Evolutionary conservation across 2,797 vertebrate species (phyloP).

Genomic region (Centroberyx gerrardi): DNA sequence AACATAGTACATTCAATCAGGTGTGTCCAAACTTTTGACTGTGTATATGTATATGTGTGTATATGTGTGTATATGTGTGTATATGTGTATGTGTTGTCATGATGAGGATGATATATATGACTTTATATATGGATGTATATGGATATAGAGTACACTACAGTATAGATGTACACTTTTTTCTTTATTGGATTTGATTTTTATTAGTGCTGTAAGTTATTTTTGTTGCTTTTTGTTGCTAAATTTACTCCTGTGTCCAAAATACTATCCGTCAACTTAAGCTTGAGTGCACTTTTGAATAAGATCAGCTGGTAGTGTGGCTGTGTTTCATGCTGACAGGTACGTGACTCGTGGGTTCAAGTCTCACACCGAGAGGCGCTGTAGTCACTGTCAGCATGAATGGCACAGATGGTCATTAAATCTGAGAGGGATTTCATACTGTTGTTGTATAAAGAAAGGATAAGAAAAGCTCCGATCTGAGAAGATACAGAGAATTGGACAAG

Average conservation of each 20-base stretch:
- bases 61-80: too few relatives aligned
- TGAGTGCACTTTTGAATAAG: neutral
- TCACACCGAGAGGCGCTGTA: neutral
- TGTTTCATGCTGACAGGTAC: slow-evolving; percentile 16
- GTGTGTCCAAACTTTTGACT: too few relatives aligned
- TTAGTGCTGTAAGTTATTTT: too few relatives aligned
- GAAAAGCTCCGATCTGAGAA: neutral
- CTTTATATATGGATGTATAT: too few relatives aligned
- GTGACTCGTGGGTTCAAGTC: neutral
- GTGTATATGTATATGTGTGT: too few relatives aligned
- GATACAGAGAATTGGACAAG: neutral
- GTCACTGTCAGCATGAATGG: neutral
- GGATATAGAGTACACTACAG: too few relatives aligned
- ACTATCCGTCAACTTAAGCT: neutral
- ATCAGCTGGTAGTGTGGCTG: slow-evolving; percentile 19
- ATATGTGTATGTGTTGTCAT: too few relatives aligned
- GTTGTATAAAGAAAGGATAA: neutral
- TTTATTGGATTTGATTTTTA: neutral
- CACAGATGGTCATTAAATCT: slow-evolving; percentile 4
- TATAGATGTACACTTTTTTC: neutral
- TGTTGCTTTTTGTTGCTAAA: neutral
- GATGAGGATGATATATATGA: too few relatives aligned
- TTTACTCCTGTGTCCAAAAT: slow-evolving; percentile 1
- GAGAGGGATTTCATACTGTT: slow-evolving; percentile 2
- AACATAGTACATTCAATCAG: too few relatives aligned